Evolutionary conservation across 2,797 vertebrate genomes (phyloP), one percentile per base, ranked within the genome.

Genomic region (Gobionotothen gibberifrons): DNA sequence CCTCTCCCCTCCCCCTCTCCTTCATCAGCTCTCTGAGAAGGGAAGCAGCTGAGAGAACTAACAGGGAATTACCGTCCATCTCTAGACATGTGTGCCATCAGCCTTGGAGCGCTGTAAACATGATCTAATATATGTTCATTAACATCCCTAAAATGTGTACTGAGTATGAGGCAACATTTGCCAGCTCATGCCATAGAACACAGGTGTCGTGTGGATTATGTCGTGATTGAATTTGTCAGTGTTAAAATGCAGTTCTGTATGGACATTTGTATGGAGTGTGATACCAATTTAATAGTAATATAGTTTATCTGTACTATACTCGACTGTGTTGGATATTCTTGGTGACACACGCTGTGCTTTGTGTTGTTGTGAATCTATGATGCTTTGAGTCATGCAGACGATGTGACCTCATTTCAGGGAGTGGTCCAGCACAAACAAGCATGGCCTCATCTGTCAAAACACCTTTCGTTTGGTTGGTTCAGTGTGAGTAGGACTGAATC

Each of bases 361-460:
- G 60, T 72, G 66, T 39, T 60, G 73, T 62, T 9, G 66, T 69
- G 72, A 15, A 62, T 85, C 22, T 47, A 1, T 59, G 72, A 78
- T 60, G 85, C 72, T 78, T 77, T 81, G 59, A 72, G 40, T 83
- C 75, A 87, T 53, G 83, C 77, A 86, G 88, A 88, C 75, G 17
- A 63, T 39, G 84, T 92, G 89, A 91, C 87, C 92, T 90, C 86
- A 90, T 92, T 93, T 87, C 78, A 85, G 90, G 91, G 89, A 93
- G 90, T 88, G 90, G 90, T 85, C 75, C 79, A 82, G 72, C 56
- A 65, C 67, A 86, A 87, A 84, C 77, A 83, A 64, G 64, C 78
- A 14, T 71, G 69, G 64, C 56, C 55, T 19, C 26, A 81, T 77
- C 59, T 82, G 82, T 81, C 82, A 77, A 59, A 74, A 67, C 72